A percentile compares a stretch with the other conserved stretches of the same genome.
phyloP scores from a whole-genome alignment of 2,797 vertebrate genomes.

The Thunnus albacares region DNA sequence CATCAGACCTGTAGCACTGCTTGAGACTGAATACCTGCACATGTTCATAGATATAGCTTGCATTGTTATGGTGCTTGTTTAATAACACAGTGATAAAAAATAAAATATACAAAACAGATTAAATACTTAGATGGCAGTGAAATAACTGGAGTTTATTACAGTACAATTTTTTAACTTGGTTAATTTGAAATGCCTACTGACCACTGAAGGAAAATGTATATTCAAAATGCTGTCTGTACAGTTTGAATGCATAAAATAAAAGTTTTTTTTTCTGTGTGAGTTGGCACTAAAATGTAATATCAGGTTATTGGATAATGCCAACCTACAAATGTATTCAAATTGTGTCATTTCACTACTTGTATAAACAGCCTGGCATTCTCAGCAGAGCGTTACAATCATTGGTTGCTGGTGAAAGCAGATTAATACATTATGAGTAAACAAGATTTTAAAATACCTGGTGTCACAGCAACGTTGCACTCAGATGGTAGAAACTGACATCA shows the following conservation, averaged over 20 bases:
- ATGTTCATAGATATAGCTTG: conserved; percentile 57
- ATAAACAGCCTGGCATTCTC: conserved; percentile 46
- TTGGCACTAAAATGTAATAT: conserved; percentile 47
- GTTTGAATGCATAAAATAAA: conserved; percentile 32
- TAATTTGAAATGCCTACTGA: conserved; percentile 40
- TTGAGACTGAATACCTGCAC: conserved; percentile 34
- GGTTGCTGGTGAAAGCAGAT: conserved; percentile 60
- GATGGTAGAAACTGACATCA: conserved; percentile 41
- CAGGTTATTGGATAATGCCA: conserved; percentile 9
- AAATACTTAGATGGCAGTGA: conserved; percentile 44
- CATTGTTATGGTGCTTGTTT: conserved; percentile 60
- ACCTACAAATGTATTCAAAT: conserved; percentile 12
- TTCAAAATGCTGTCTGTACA: conserved; percentile 9
- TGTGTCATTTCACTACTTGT: conserved; percentile 30
- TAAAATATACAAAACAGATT: conserved; percentile 39
- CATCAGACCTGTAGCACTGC: conserved; percentile 54
- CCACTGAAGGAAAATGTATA: conserved; percentile 5
- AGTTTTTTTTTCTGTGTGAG: conserved; percentile 20
- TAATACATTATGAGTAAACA: conserved; percentile 47
- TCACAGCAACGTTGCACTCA: conserved; percentile 45
- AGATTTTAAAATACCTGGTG: conserved; percentile 1
- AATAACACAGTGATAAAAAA: conserved; percentile 40
- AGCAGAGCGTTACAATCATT: conserved; percentile 59
- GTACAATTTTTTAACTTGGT: background rate
- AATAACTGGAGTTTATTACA: conserved; percentile 37